Conservation (phyloP, 2,888 invertebrate species). For the Eucera pruinosa region DNA sequence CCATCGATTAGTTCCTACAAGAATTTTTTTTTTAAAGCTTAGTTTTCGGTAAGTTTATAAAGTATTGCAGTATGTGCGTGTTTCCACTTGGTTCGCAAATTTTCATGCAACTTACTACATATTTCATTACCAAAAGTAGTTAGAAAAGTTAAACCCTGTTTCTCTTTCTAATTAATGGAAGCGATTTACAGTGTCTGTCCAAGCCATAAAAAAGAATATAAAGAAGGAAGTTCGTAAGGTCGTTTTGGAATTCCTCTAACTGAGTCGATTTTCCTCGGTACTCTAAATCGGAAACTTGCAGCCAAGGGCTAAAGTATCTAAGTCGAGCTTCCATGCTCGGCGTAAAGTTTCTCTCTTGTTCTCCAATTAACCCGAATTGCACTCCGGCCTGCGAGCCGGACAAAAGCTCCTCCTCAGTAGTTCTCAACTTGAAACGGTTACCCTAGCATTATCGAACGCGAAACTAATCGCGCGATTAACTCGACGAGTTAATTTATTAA, state of each 20-base stretch:
- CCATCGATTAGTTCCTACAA: no score
- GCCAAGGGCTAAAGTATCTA: constrained; percentile 38
- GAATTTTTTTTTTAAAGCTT: no score
- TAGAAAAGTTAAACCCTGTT: no score
- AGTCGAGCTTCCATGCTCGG: constrained; percentile 39
- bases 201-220: no score
- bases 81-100: no score
- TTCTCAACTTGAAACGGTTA: constrained; percentile 30
- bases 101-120: no score
- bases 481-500: background rate
- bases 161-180: no score
- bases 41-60: no score
- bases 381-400: constrained; percentile 49
- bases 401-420: constrained; percentile 49
- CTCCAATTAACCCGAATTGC: constrained; percentile 65
- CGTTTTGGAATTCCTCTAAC: constrained; percentile 1
- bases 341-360: constrained; percentile 54
- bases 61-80: no score
- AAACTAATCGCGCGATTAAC: constrained; percentile 33
- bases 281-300: constrained; percentile 9
- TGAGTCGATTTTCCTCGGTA: constrained; percentile 17
- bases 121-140: no score
- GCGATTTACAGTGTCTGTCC: no score
- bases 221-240: background rate
- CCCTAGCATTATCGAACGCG: constrained; percentile 7